Evolutionary conservation across 2,113 vertebrate genomes (phyloP).

Genomic region (Castor canadensis): DNA sequence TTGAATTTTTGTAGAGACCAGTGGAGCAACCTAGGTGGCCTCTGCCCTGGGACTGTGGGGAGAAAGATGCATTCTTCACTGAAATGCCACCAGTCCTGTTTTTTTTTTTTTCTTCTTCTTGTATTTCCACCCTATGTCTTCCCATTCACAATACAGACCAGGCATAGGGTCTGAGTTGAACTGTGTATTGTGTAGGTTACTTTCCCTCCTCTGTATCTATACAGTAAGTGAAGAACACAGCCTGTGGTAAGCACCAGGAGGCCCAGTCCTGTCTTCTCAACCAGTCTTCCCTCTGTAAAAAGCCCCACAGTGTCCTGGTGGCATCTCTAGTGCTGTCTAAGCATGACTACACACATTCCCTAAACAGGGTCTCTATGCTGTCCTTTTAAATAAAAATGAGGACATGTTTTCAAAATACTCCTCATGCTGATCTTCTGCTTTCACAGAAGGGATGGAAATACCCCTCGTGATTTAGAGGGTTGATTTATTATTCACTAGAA

Average conservation of each 20-base stretch:
- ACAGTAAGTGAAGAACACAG: too few relatives aligned
- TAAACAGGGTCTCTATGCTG: background rate
- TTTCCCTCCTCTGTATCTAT: too few relatives aligned
- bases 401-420: background rate
- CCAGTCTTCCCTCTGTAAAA: too few relatives aligned
- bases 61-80: background rate
- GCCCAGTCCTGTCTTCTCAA: background rate
- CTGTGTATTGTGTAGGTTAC: too few relatives aligned
- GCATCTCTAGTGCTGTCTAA: background rate
- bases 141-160: too few relatives aligned
- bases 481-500: background rate
- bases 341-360: too few relatives aligned
- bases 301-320: background rate
- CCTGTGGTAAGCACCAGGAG: too few relatives aligned
- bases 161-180: too few relatives aligned
- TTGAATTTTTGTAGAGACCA: background rate
- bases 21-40: background rate
- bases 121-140: too few relatives aligned
- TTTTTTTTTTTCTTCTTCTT: too few relatives aligned
- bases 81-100: too few relatives aligned
- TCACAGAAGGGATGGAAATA: background rate
- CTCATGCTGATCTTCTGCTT: background rate
- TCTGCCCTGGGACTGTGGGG: background rate
- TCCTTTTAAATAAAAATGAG: background rate
- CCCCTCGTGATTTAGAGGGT: background rate